These are phyloP conservation scores for Marmota flaviventris DNA, from an alignment of 2,113 vertebrate species.

Conservation along the genomic window DNA sequence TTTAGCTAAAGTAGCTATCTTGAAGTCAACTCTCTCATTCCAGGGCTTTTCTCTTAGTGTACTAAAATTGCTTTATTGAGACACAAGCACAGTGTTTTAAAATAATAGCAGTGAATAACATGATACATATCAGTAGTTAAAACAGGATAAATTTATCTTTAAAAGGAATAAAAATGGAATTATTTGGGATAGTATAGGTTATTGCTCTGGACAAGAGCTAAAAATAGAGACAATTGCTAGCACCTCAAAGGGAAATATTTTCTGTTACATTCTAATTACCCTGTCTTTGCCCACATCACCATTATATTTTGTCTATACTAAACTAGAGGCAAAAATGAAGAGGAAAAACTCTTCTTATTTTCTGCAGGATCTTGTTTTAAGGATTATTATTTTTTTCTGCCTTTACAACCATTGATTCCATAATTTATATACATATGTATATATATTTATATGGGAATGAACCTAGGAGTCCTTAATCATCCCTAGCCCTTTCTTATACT, in stretches of 20 bases:
- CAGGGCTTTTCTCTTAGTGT: not conserved
- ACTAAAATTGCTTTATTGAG: not conserved
- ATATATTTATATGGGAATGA: no score
- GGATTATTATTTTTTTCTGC: not conserved
- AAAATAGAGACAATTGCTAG: not conserved
- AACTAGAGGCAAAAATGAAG: not conserved
- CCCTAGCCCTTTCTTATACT: no score
- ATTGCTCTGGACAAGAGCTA: not conserved
- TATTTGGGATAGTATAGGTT: not conserved
- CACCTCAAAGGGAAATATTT: not conserved
- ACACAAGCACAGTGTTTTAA: not conserved
- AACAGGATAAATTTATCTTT: not conserved
- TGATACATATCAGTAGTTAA: not conserved
- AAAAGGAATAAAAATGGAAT: not conserved
- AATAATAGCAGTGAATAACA: not conserved
- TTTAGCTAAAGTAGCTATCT: not conserved
- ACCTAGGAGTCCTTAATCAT: no score
- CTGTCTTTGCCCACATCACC: fast-evolving
- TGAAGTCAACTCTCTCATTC: not conserved
- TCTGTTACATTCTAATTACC: not conserved
- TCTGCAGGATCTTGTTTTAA: not conserved
- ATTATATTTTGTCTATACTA: not conserved
- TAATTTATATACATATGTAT: no score
- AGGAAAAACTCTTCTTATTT: not conserved
- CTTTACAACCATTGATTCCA: not conserved